Percentiles rank a stretch among this genome's conserved stretches.
phyloP scores from a whole-genome alignment of 2,113 vertebrate species.

The Delphinus delphis region DNA sequence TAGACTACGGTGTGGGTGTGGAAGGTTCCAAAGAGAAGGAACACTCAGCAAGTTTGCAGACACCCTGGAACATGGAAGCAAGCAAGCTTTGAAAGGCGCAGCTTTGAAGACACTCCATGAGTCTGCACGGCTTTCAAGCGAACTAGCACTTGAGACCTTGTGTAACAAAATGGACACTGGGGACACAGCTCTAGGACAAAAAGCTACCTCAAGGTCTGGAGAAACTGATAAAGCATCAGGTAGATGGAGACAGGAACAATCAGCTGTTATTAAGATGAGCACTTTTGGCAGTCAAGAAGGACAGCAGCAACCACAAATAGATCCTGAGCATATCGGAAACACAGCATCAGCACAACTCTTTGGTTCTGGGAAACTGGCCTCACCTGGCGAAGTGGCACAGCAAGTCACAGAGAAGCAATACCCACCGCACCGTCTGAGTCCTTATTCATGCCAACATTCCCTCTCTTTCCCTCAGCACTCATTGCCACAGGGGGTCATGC shows the following conservation, averaged over 20 bases:
- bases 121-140: conserved; percentile 84
- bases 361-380: conserved; percentile 88
- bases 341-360: conserved; percentile 90
- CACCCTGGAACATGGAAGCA: conserved; percentile 83
- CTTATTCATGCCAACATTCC: conserved; percentile 91
- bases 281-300: conserved; percentile 90
- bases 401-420: conserved; percentile 91
- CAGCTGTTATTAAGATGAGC: conserved; percentile 90
- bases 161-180: conserved; percentile 93
- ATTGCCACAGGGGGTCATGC: conserved; percentile 92
- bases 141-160: conserved; percentile 87
- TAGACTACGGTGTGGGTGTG: conserved; percentile 80
- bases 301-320: conserved; percentile 87
- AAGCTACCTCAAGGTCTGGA: conserved; percentile 92
- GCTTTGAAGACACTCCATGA: conserved; percentile 87
- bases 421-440: conserved; percentile 87
- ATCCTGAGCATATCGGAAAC: conserved; percentile 87
- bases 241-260: conserved; percentile 94
- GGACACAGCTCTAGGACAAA: conserved; percentile 91
- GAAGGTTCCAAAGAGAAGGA: conserved; percentile 82
- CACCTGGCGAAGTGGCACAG: conserved; percentile 85
- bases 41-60: conserved; percentile 77
- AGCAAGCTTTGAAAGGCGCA: conserved; percentile 85
- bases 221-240: conserved; percentile 91
- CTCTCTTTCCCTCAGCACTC: conserved; percentile 95